Base-by-base conservation (phyloP, 1,140 invertebrate species). In the Lepeophtheirus salmonis region DNA sequence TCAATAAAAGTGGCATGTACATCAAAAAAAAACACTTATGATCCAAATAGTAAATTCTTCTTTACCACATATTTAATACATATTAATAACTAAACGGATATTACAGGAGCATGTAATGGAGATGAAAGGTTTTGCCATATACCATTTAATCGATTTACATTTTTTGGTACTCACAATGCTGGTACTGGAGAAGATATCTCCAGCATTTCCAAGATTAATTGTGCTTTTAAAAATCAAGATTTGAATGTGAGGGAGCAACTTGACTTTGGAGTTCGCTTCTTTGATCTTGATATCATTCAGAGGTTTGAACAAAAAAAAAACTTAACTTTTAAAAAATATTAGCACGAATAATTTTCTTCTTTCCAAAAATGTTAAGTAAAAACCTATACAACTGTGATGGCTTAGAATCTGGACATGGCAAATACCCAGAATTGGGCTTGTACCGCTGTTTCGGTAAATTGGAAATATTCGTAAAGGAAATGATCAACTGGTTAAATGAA, bases 391-490 rank as follows among this genome's bases (percentile, higher is more conserved):
- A 41, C 14, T 60, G 57, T 18, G 18, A 60, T 16, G 57, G 57
- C 17, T 21, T 60, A n/a, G 57, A 60, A 22, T 55, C 41, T 60
- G 57, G 57, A 60, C 57, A 60, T 50, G 57, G 57, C 2, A 20
- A 20, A 53, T 2, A 26, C 2, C 57, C 57, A 51, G 49, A 51
- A 20, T 18, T 53, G 13, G 57, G 57, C 12, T n/a, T 60, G 2
- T 60, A 60, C 48, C 41, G 20, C 18, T 60, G 57, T n/a, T 60
- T 53, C 18, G 57, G 57, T 1, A 17, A 21, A 18, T 17, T 60
- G 20, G 18, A 24, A 3, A 20, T 21, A 18, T 16, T 54, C 20
- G 14, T 54, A 3, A 20, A n/a, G 3, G 18, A 54, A 18, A n/a
- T 54, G 2, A 3, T 24, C 17, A n/a, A 20, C 10, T 54, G 52